Conservation (phyloP, 2,888 invertebrate species). For the Poecilobothrus nobilitatus region DNA sequence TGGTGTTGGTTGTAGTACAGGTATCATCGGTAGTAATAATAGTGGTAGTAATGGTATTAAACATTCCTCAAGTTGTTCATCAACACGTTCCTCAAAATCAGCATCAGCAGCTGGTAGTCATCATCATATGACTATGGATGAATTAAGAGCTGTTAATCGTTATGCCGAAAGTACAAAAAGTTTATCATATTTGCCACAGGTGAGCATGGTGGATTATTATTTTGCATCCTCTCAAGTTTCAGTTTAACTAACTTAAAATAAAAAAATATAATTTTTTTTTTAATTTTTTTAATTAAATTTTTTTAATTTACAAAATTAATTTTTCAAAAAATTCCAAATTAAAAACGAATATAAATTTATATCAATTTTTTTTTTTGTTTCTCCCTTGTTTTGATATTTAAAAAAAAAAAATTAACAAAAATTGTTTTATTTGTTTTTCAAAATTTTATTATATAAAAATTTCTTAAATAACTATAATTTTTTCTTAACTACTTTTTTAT, state of each 20-base stretch:
- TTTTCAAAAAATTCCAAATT: background rate
- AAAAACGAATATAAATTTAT: no score
- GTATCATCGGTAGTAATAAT: background rate
- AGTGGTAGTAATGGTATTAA: constrained; percentile 30
- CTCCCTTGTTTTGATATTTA: no score
- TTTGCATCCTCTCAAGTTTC: constrained; percentile 42
- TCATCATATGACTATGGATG: constrained; percentile 71
- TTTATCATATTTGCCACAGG: constrained; percentile 84
- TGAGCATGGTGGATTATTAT: constrained; percentile 47
- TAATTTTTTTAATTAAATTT: constrained; percentile 23
- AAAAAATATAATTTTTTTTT: constrained; percentile 20
- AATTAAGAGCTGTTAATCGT: constrained; percentile 75
- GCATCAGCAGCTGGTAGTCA: constrained; percentile 28
- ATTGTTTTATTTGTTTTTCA: no score
- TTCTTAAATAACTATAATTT: background rate
- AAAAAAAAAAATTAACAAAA: no score
- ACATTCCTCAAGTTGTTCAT: constrained; percentile 53
- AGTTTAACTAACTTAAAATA: constrained; percentile 25
- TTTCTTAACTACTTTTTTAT: background rate
- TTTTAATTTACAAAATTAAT: background rate
- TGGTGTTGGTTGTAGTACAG: background rate
- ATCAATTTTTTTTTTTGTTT: no score
- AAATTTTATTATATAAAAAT: background rate
- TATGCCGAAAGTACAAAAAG: constrained; percentile 88
- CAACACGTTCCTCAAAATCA: constrained; percentile 52